Conservation (phyloP, 2,888 invertebrate species). For the Polylopha cassiicola region DNA sequence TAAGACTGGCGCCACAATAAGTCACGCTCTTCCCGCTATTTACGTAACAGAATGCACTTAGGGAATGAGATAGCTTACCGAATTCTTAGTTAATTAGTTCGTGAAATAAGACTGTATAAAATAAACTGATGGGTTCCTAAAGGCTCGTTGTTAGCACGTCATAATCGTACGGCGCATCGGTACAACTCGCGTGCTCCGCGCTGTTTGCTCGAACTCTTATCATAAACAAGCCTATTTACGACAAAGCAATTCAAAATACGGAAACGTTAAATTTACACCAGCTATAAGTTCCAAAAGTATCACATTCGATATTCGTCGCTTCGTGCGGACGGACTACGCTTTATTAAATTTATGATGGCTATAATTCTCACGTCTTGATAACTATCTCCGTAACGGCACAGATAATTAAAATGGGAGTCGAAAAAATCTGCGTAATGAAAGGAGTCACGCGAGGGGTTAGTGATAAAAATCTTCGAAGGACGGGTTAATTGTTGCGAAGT, state of each 20-base stretch:
- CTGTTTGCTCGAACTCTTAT: constrained; percentile 30
- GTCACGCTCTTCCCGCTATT: constrained; percentile 36
- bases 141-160: constrained; percentile 12
- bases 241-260: constrained; percentile 28
- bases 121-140: constrained; percentile 1
- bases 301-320: constrained; percentile 22
- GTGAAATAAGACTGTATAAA: constrained; percentile 26
- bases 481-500: constrained; percentile 27
- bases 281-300: constrained; percentile 21
- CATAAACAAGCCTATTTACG: constrained; percentile 29
- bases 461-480: constrained; percentile 30
- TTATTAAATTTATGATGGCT: constrained; percentile 18
- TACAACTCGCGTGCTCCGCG: constrained; percentile 29
- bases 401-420: constrained; percentile 27
- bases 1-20: constrained; percentile 38
- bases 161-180: too few relatives aligned
- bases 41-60: constrained; percentile 44
- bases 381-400: constrained; percentile 17
- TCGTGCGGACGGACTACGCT: constrained; percentile 15
- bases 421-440: constrained; percentile 30
- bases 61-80: constrained; percentile 40
- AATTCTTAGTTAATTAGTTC: constrained; percentile 33
- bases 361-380: constrained; percentile 19
- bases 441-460: constrained; percentile 34
- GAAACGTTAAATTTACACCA: constrained; percentile 24